Base-by-base conservation (phyloP, 53 echinoderm and acorn worm species). In the Temnopleurus reevesii region DNA sequence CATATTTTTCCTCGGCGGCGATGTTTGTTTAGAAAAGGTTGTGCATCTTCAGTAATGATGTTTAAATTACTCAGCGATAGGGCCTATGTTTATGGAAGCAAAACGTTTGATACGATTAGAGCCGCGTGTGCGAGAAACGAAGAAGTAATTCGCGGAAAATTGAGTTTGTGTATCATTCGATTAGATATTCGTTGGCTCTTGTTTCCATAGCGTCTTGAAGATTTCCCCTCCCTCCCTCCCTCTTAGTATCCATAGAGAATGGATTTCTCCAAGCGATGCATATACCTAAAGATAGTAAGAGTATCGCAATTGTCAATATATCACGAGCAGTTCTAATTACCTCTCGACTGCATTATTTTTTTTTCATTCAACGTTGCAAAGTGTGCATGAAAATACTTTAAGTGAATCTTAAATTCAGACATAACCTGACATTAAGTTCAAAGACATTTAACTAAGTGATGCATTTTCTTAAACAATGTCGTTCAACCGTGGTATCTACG, bases 81-180 rank as follows among this genome's bases (percentile, higher is more conserved):
- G 33, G 54, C 34, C 53, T 53, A 31, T 83, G 83, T 83, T 83
- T 83, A 55, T 53, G 83, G 83, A 55, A 53, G 53, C 54, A 53
- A 24, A 56, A 83, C 55, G 46, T 55, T 53, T 83, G 55, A 83
- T 55, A 53, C 36, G 23, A 55, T 83, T 83, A 83, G 56, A 46
- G 56, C 35, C 55, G 6, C 34, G 54, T 83, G 53, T 55, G 83
- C 55, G 83, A 83, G 83, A 83, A 83, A 83, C 55, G 55, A 55
- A 83, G 54, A 15, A 55, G 35, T 83, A 53, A 55, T 83, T 55
- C 83, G 54, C n/a, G 33, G 54, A 55, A 80, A 55, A 83, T 83
- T 83, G 55, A 83, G 56, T 83, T 83, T 55, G 38, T 24, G 55
- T 55, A 83, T 83, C 79, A 79, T 79, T 79, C 79, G 79, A 79